Evolutionary conservation across 2,888 invertebrate species (phyloP).

Genomic region (Aethes cnicana): DNA sequence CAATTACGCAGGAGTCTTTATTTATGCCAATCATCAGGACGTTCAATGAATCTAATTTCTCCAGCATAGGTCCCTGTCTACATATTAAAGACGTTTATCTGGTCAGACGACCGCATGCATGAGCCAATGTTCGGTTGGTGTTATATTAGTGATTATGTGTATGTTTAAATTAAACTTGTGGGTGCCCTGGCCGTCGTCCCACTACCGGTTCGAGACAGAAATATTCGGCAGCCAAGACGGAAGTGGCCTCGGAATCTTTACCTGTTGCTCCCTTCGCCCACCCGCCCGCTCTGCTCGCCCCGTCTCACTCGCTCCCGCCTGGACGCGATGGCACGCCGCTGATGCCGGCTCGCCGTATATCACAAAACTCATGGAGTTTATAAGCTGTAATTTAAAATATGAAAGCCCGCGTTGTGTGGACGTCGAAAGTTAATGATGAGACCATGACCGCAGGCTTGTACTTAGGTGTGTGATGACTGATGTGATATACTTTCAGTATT

Average conservation of each 20-base stretch:
- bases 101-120: constrained; percentile 42
- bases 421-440: constrained; percentile 55
- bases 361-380: constrained; percentile 59
- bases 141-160: constrained; percentile 43
- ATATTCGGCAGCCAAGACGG: constrained; percentile 83
- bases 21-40: too few relatives aligned
- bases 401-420: constrained; percentile 69
- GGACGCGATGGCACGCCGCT: constrained; percentile 47
- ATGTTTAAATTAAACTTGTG: constrained; percentile 44
- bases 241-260: constrained; percentile 83
- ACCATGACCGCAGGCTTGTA: constrained; percentile 68
- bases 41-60: too few relatives aligned
- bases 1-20: too few relatives aligned
- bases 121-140: constrained; percentile 47
- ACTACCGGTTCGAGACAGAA: constrained; percentile 83
- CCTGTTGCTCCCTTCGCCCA: constrained; percentile 82
- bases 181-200: constrained; percentile 76
- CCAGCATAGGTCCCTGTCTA: too few relatives aligned
- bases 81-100: constrained; percentile 27
- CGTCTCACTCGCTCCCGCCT: constrained; percentile 65
- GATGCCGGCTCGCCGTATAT: constrained; percentile 55
- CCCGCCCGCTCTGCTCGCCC: constrained; percentile 58
- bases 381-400: constrained; percentile 74
- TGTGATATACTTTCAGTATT: neutral
- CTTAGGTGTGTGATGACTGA: constrained; percentile 32